Evolutionary conservation across 2,797 vertebrate genomes (phyloP).

Genomic region (Pangasius mekongensis): DNA sequence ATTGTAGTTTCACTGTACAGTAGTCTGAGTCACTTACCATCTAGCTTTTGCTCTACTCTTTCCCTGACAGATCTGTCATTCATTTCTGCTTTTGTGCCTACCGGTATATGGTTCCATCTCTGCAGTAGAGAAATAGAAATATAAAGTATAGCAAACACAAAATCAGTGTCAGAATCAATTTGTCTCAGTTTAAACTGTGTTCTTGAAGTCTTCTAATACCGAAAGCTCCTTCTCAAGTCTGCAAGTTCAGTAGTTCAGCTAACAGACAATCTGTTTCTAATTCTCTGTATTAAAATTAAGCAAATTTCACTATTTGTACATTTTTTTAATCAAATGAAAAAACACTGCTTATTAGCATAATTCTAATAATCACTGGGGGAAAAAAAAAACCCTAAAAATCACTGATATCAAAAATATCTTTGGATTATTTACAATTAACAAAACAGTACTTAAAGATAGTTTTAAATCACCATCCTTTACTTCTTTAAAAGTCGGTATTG

Average conservation of each 20-base stretch:
- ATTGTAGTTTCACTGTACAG: neutral
- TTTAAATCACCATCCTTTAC: neutral
- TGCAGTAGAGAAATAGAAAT: neutral
- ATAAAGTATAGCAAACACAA: conserved; percentile 1
- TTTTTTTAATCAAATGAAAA: neutral
- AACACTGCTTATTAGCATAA: neutral
- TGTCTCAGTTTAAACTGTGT: neutral
- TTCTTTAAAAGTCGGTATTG: neutral
- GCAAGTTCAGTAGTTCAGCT: neutral
- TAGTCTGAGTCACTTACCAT: neutral
- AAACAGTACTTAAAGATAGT: neutral
- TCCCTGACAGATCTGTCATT: conserved; percentile 1
- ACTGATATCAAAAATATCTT: neutral
- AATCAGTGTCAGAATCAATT: neutral
- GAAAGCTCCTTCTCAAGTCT: neutral
- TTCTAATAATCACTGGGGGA: neutral
- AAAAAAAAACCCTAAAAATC: neutral
- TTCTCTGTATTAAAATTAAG: neutral
- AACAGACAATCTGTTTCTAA: neutral
- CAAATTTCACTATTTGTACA: neutral
- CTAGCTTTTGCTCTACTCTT: conserved; percentile 1
- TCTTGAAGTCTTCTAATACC: neutral
- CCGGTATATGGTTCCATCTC: conserved; percentile 17
- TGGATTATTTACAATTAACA: neutral
- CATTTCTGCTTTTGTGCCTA: conserved; percentile 27